These are phyloP conservation scores for Ciconia boyciana DNA, from an alignment of 2,113 vertebrate genomes.

Conservation along the genomic window DNA sequence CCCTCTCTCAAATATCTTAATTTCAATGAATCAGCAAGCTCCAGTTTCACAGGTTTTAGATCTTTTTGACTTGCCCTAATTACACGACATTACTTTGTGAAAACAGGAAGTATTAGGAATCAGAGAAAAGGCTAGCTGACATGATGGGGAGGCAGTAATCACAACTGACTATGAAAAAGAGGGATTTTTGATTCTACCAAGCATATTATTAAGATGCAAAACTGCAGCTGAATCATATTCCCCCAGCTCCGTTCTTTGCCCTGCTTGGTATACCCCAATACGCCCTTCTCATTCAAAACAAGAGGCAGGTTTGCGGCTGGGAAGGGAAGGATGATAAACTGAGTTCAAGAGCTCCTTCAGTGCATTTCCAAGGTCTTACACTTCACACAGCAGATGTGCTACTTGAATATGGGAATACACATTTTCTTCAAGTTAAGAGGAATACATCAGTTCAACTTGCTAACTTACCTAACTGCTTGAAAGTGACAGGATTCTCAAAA, in stretches of 20 bases:
- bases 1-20: not conserved
- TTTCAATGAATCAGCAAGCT: not conserved
- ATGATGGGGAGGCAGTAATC: not conserved
- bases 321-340: not conserved
- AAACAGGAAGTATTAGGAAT: not conserved
- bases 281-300: not conserved
- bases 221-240: not conserved
- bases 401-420: not conserved
- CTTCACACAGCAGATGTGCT: not conserved
- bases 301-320: not conserved
- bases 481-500: not conserved
- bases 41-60: not conserved
- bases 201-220: not conserved
- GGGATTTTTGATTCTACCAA: not conserved
- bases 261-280: not conserved
- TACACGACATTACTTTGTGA: not conserved
- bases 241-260: not conserved
- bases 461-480: not conserved
- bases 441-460: not conserved
- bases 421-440: not conserved
- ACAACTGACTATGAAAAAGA: not conserved
- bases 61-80: not conserved
- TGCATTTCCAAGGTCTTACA: not conserved
- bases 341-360: not conserved
- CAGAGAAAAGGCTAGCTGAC: not conserved